Percentiles rank a stretch among this genome's conserved stretches.
Conservation (phyloP, 2,888 invertebrate genomes). For the Cerastis leucographa region DNA sequence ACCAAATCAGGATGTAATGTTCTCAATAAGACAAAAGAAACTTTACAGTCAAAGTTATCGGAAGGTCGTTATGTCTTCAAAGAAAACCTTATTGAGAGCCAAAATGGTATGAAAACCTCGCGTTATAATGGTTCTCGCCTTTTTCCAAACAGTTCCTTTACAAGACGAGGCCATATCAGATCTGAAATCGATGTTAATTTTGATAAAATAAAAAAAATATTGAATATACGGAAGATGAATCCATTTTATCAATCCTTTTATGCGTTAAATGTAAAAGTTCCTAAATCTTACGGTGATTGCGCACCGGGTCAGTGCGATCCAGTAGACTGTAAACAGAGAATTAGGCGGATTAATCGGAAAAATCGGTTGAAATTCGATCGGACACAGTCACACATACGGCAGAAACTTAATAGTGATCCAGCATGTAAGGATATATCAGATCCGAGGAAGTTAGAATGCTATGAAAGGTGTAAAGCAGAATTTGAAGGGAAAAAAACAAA, state of each 20-base stretch:
- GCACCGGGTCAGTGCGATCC: slow-evolving; percentile 61
- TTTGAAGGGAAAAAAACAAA: neutral
- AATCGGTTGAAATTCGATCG: neutral
- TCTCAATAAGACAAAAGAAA: slow-evolving; percentile 13
- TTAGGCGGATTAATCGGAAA: slow-evolving; percentile 22
- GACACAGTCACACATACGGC: no score
- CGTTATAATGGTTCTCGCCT: neutral
- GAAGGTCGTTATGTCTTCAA: neutral
- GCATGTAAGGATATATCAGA: neutral
- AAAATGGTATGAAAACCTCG: neutral
- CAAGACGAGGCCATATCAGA: slow-evolving; percentile 13
- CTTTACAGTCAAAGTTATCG: slow-evolving; percentile 21
- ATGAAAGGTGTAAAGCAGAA: neutral
- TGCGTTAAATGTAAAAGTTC: slow-evolving; percentile 51
- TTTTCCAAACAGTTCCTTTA: neutral
- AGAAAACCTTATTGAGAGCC: slow-evolving; percentile 6
- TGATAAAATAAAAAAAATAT: slow-evolving; percentile 29
- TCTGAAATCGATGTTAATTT: slow-evolving; percentile 41
- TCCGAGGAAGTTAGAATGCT: neutral
- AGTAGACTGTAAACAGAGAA: slow-evolving; percentile 49
- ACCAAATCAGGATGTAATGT: neutral
- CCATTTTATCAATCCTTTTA: slow-evolving; percentile 51
- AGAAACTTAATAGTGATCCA: neutral
- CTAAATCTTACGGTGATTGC: slow-evolving; percentile 44
- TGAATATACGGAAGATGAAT: slow-evolving; percentile 29